Evolutionary conservation across 2,797 vertebrate species (phyloP), one percentile per base, ranked within the genome.

Genomic region (Gobionotothen gibberifrons): DNA sequence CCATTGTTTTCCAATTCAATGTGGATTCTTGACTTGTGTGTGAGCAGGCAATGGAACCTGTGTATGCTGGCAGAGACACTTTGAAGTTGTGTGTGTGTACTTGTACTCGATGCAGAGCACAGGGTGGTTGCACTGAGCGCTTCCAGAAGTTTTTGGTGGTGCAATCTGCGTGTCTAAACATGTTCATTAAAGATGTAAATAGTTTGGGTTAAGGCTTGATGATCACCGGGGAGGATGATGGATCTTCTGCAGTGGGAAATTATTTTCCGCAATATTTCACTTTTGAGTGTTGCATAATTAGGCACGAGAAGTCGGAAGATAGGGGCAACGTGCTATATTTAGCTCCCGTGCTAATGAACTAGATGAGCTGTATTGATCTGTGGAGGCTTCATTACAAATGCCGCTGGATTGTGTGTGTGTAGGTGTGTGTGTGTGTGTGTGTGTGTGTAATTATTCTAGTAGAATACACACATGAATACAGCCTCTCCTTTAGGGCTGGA

Each of bases 311-410:
- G 70, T 76, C 81, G 87, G 83, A 70, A 70, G 74, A 85, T 73
- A 72, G 81, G 74, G 72, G 58, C 56, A 63, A 61, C 1, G 17
- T 42, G 83, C 75, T 91, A 91, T 84, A 86, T 90, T 90, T 90
- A 91, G 85, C 77, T 40, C 65, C 52, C 46, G 1, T 40, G 77
- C 76, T 91, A 91, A 91, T 91, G 85, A 91, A 91, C 87, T 72
- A 86, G 84, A 92, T 86, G 86, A 88, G 85, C 83, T 70, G 60
- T 91, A 93, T 93, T 87, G 90, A 93, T 93, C 86, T 88, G 83
- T 43, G 62, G 76, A 86, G 83, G 86, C 74, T 89, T 90, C 83
- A 83, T 90, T 90, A 89, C 85, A 86, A 88, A 85, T 78, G 79
- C 69, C 80, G 69, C 53, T 40, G 47, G 59, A 66, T 61, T 39